These are phyloP conservation scores for Drosophila chauvacae DNA, from an alignment of 1,140 invertebrate genomes.

Conservation along the genomic window DNA sequence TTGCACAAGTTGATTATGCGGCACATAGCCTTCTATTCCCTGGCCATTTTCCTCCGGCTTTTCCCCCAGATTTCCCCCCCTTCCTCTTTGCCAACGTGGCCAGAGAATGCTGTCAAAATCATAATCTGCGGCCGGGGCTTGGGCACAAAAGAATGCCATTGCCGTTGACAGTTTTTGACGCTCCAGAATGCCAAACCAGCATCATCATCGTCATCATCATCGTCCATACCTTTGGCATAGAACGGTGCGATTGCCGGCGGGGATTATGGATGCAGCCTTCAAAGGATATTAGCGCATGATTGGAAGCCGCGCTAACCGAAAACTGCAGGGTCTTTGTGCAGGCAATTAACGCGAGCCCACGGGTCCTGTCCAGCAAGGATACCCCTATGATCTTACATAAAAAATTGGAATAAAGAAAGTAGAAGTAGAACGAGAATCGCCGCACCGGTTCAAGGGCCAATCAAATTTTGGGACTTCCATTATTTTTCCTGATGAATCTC, in stretches of 20 bases:
- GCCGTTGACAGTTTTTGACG: constrained; percentile 66
- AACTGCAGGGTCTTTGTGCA: constrained; percentile 62
- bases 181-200: constrained; percentile 54
- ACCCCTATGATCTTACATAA: constrained; percentile 16
- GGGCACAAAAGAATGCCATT: constrained; percentile 67
- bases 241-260: constrained; percentile 26
- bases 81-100: neutral
- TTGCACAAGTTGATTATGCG: constrained; percentile 73
- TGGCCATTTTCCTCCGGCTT: constrained; percentile 6
- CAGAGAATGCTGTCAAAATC: constrained; percentile 71
- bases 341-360: constrained; percentile 52
- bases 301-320: constrained; percentile 59
- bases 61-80: neutral
- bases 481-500: constrained; percentile 56
- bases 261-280: constrained; percentile 37
- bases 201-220: constrained; percentile 7
- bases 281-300: constrained; percentile 78
- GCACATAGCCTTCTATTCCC: constrained; percentile 33
- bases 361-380: constrained; percentile 10
- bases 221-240: constrained; percentile 14
- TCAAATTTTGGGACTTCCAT: constrained; percentile 61
- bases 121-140: constrained; percentile 69
- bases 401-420: neutral
- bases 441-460: constrained; percentile 49
- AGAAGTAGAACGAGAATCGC: neutral